Conservation (phyloP, 2,888 invertebrate genomes). For the Drosophila multiciliata region DNA sequence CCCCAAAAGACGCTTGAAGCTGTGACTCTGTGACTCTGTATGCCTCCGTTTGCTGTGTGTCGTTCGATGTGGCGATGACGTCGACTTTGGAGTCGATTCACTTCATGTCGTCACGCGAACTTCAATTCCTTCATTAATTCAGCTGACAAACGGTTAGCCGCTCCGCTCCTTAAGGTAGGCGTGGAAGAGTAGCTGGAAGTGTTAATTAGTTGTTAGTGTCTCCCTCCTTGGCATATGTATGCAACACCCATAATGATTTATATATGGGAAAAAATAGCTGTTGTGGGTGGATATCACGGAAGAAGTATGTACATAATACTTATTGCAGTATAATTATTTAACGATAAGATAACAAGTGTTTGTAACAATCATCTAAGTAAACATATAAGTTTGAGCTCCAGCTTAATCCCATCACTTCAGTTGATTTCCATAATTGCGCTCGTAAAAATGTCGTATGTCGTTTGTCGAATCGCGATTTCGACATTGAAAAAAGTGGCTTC, state of each 20-base stretch:
- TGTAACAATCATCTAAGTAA: neutral
- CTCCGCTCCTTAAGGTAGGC: constrained; percentile 58
- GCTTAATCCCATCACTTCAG: neutral
- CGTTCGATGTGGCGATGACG: constrained; percentile 40
- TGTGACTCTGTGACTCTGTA: constrained; percentile 33
- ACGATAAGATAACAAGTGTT: constrained; percentile 21
- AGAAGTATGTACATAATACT: neutral
- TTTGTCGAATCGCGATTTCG: constrained; percentile 50
- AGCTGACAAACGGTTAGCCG: constrained; percentile 74
- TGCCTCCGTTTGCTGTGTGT: constrained; percentile 10
- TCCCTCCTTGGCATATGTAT: constrained; percentile 22
- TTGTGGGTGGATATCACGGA: constrained; percentile 45
- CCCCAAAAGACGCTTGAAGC: constrained; percentile 45
- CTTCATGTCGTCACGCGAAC: constrained; percentile 80
- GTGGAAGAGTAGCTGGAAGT: constrained; percentile 75
- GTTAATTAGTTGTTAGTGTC: constrained; percentile 76
- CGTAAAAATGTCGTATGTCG: constrained; percentile 24
- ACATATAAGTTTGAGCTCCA: neutral
- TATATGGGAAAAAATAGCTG: constrained; percentile 39
- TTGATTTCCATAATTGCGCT: constrained; percentile 71
- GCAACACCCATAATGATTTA: constrained; percentile 33
- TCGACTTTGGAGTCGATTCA: constrained; percentile 41
- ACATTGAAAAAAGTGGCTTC: constrained; percentile 51
- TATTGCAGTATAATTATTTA: constrained; percentile 12
- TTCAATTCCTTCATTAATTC: constrained; percentile 78